Evolutionary conservation across 37 sponge, comb jelly and placozoan species (phyloP).

Genomic region (Halichondria panicea): DNA sequence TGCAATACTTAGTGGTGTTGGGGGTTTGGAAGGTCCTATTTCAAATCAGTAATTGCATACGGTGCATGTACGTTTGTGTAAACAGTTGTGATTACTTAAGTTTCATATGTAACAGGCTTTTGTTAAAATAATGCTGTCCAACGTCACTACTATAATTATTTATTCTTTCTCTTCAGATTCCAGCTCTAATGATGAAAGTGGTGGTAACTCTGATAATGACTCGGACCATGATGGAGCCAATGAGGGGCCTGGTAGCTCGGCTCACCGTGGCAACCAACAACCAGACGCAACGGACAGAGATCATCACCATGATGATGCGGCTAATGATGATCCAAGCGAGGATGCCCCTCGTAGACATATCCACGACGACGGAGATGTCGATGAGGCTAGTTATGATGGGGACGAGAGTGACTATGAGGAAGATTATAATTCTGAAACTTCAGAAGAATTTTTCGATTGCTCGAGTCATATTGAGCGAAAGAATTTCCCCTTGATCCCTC

Average conservation of each 20-base stretch:
- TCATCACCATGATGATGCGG: not conserved
- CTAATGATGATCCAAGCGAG: not conserved
- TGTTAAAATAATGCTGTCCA: too few relatives aligned
- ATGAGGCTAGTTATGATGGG: not conserved
- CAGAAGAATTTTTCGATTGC: too few relatives aligned
- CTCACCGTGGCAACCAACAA: not conserved
- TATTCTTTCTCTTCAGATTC: not conserved
- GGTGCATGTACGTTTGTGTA: too few relatives aligned
- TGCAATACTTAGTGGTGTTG: too few relatives aligned
- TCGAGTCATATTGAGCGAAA: too few relatives aligned
- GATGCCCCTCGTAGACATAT: not conserved
- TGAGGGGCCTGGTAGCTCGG: not conserved
- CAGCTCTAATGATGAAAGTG: not conserved
- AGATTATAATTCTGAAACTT: not conserved
- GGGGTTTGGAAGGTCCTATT: too few relatives aligned
- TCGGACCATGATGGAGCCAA: not conserved
- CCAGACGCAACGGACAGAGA: not conserved
- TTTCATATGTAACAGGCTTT: too few relatives aligned
- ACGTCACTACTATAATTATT: too few relatives aligned
- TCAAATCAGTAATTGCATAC: too few relatives aligned
- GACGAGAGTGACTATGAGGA: slow-evolving; percentile 3
- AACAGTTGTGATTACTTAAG: too few relatives aligned
- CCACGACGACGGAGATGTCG: not conserved
- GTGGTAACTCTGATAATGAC: not conserved
- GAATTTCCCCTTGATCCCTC: too few relatives aligned